Conservation (phyloP, 2,888 invertebrate genomes). For the Drosophila hamatofila region DNA sequence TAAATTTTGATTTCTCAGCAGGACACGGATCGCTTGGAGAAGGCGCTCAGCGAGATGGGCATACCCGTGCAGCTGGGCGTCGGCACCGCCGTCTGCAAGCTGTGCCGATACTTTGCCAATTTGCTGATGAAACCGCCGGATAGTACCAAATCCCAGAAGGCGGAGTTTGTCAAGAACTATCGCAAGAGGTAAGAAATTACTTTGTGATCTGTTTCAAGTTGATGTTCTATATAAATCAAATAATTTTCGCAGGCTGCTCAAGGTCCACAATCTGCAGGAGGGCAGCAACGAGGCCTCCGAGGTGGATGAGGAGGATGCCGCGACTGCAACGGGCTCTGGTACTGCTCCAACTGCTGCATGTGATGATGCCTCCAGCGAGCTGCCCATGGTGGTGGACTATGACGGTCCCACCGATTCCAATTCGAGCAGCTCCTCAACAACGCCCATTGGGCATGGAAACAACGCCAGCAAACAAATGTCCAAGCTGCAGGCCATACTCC, state of each 20-base stretch:
- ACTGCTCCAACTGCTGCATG: conserved; percentile 16
- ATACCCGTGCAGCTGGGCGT: conserved; percentile 89
- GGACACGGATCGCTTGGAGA: conserved; percentile 87
- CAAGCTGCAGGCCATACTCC: conserved; percentile 84
- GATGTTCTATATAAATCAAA: too few relatives aligned
- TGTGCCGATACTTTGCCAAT: conserved; percentile 92
- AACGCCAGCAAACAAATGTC: conserved; percentile 77
- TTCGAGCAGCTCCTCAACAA: conserved; percentile 71
- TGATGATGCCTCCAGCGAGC: conserved; percentile 72
- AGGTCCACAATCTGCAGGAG: conserved; percentile 89
- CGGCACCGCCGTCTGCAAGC: conserved; percentile 92
- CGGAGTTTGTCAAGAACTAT: conserved; percentile 86
- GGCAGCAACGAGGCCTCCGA: conserved; percentile 83
- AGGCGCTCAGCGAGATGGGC: conserved; percentile 87
- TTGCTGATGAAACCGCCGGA: conserved; percentile 89
- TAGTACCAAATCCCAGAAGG: conserved; percentile 85
- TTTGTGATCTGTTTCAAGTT: too few relatives aligned
- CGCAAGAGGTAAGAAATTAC: conserved; percentile 87
- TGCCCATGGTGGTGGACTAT: conserved; percentile 80
- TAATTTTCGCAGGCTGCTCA: conserved; percentile 88
- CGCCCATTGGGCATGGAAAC: conserved; percentile 44
- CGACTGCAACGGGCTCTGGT: conserved; percentile 24
- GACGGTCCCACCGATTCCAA: conserved; percentile 81
- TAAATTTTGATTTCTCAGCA: conserved; percentile 82
- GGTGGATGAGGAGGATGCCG: conserved; percentile 76